Conservation (phyloP, 2,797 vertebrate genomes). For the Protosalanx chinensis region DNA sequence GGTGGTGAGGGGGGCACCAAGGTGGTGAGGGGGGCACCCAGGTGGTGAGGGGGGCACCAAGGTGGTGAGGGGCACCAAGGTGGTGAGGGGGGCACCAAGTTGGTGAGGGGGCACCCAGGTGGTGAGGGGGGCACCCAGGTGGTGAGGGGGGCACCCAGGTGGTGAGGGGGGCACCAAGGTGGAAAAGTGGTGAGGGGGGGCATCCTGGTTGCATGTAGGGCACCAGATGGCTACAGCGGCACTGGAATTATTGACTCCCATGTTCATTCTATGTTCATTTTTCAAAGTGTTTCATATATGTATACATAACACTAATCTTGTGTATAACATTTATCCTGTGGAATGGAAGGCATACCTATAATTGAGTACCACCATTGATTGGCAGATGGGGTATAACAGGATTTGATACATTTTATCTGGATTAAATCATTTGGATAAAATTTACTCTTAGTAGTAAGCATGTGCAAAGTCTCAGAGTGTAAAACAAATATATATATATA, state of each 20-base stretch:
- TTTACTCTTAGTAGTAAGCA: constrained; percentile 65
- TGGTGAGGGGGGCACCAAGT: too few species aligned
- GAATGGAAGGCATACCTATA: not conserved
- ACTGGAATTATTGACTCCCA: constrained; percentile 34
- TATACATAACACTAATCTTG: not conserved
- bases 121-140: too few species aligned
- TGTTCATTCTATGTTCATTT: constrained; percentile 25
- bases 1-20: too few species aligned
- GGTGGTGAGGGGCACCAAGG: too few species aligned
- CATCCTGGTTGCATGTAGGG: too few species aligned
- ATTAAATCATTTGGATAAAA: constrained; percentile 36
- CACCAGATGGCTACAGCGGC: too few species aligned
- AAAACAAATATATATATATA: constrained; percentile 33
- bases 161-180: too few species aligned
- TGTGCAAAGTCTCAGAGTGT: constrained; percentile 57
- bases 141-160: too few species aligned
- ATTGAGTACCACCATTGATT: not conserved
- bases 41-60: too few species aligned
- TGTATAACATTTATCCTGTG: not conserved
- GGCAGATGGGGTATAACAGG: not conserved
- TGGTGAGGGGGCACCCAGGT: too few species aligned
- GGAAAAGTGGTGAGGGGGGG: too few species aligned
- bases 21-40: too few species aligned
- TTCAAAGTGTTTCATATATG: not conserved
- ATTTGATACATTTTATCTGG: constrained; percentile 32